phyloP scores from a whole-genome alignment of 2,888 invertebrate species.

The Lasioglossum malachurum region DNA sequence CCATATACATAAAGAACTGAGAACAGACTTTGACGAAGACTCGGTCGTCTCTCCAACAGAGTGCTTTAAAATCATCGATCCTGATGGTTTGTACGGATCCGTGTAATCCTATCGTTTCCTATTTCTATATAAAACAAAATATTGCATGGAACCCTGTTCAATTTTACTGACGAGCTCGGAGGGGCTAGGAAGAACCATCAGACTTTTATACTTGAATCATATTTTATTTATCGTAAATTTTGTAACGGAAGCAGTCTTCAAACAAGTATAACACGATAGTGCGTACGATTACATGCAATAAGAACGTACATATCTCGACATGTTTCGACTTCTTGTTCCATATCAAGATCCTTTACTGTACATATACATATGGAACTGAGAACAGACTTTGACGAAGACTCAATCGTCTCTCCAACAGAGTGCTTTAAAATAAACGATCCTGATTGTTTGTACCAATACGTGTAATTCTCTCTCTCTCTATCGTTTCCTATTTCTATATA shows the following conservation, averaged over 20 bases:
- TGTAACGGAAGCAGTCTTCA: conserved; percentile 83
- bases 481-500: not conserved
- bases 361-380: conserved; percentile 9
- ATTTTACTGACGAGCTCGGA: not conserved
- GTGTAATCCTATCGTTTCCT: conserved; percentile 28
- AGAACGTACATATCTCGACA: conserved; percentile 44
- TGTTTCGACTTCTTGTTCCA: not conserved
- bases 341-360: conserved; percentile 1
- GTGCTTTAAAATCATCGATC: conserved; percentile 73
- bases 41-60: conserved; percentile 52
- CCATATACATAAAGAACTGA: conserved; percentile 15
- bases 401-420: conserved; percentile 53
- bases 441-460: conserved; percentile 63
- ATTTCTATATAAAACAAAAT: not conserved
- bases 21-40: not conserved
- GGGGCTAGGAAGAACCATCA: not conserved
- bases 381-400: not conserved
- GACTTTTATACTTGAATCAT: conserved; percentile 62
- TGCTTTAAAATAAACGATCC: conserved; percentile 74
- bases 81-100: conserved; percentile 67
- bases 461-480: conserved; percentile 41
- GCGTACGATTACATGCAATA: conserved; percentile 78
- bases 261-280: conserved; percentile 79
- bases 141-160: not conserved
- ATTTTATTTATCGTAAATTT: conserved; percentile 79